A percentile compares a stretch with the other conserved stretches of the same genome.
Conservation (phyloP, 2,888 invertebrate genomes). For the Scaptomyza flava region DNA sequence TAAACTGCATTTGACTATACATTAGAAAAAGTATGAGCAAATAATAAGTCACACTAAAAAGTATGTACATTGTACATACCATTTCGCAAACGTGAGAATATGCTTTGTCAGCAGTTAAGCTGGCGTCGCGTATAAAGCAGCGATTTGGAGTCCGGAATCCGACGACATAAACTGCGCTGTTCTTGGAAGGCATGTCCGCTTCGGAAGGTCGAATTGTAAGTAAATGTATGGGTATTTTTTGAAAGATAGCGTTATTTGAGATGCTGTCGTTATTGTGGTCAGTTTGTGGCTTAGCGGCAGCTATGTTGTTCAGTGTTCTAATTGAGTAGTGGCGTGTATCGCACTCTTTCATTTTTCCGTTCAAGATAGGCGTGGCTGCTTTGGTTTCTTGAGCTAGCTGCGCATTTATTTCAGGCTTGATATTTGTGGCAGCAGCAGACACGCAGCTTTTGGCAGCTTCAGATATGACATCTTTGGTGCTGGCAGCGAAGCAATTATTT, state of each 20-base stretch:
- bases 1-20: not conserved
- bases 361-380: not conserved
- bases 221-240: not conserved
- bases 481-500: too few species aligned
- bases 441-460: too few species aligned
- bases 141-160: slow-evolving; percentile 46
- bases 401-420: not conserved
- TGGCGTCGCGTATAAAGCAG: slow-evolving; percentile 48
- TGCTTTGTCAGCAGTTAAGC: slow-evolving; percentile 33
- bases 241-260: not conserved
- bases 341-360: not conserved
- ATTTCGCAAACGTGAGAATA: slow-evolving; percentile 23
- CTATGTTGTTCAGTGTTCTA: not conserved
- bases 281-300: not conserved
- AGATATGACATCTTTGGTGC: too few species aligned
- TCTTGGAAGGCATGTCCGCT: slow-evolving; percentile 28
- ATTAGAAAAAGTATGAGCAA: not conserved
- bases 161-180: slow-evolving; percentile 31
- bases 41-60: not conserved
- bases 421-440: too few species aligned
- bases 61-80: slow-evolving; percentile 22
- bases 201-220: not conserved
- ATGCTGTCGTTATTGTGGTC: not conserved
- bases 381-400: not conserved
- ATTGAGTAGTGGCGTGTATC: not conserved